A percentile compares a stretch with the other conserved stretches of the same genome.
These are phyloP conservation scores for Drosophila lowei DNA, from an alignment of 1,140 invertebrate species.

Conservation along the genomic window DNA sequence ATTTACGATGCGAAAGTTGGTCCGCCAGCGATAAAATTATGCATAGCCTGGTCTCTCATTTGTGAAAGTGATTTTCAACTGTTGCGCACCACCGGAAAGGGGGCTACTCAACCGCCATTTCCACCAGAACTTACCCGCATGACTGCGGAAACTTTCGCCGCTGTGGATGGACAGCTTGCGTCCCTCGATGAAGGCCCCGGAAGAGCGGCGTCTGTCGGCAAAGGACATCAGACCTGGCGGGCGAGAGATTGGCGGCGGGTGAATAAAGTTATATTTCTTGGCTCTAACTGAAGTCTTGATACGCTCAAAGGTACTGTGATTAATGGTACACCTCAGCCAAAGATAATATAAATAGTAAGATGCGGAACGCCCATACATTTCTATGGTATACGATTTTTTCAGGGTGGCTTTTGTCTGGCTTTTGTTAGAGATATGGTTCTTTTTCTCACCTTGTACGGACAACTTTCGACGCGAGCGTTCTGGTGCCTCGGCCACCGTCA, in stretches of 20 bases:
- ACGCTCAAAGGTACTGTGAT: conserved; percentile 21
- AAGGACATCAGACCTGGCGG: conserved; percentile 80
- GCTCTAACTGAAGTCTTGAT: conserved; percentile 22
- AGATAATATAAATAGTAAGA: too few relatives aligned
- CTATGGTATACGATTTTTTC: conserved; percentile 1
- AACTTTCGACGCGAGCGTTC: conserved; percentile 70
- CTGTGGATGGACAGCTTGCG: conserved; percentile 81
- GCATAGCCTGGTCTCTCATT: conserved; percentile 78
- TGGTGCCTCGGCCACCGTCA: conserved; percentile 64
- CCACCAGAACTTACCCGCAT: conserved; percentile 63
- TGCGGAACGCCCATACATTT: too few relatives aligned
- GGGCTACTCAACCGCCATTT: background rate
- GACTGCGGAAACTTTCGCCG: conserved; percentile 82
- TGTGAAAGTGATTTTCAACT: conserved; percentile 79
- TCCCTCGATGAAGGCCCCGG: conserved; percentile 79
- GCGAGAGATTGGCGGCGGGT: conserved; percentile 19
- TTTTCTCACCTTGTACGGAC: conserved; percentile 76
- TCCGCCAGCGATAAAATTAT: conserved; percentile 68
- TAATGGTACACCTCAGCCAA: conserved; percentile 14
- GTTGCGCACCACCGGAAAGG: conserved; percentile 45
- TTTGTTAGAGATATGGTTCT: background rate
- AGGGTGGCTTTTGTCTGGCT: background rate
- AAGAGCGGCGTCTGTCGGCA: conserved; percentile 81
- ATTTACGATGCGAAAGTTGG: conserved; percentile 77
- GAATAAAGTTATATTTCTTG: conserved; percentile 27